Conservation (phyloP, 2,113 vertebrate genomes). For the Monopterus albus region DNA sequence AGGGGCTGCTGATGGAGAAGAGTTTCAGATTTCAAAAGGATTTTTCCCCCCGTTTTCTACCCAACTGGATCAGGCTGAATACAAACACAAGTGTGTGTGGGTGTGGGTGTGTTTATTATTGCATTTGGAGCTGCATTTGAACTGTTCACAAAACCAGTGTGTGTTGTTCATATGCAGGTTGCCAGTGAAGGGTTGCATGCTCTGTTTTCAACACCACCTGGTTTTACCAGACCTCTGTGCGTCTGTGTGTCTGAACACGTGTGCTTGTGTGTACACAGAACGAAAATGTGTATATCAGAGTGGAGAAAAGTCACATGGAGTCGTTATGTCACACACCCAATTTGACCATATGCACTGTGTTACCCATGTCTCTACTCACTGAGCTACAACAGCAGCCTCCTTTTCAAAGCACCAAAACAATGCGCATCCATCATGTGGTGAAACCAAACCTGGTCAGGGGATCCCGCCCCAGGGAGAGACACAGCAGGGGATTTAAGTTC, state of each 20-base stretch:
- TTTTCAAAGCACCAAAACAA: constrained; percentile 46
- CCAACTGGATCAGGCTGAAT: constrained; percentile 59
- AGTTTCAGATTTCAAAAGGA: constrained; percentile 74
- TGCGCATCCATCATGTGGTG: constrained; percentile 51
- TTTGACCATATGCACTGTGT: constrained; percentile 52
- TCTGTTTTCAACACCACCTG: constrained; percentile 66
- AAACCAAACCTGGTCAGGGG: constrained; percentile 53
- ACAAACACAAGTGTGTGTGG: constrained; percentile 55
- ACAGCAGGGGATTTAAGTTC: constrained; percentile 56
- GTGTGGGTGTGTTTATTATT: constrained; percentile 40
- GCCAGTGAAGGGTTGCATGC: constrained; percentile 34
- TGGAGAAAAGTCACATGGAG: constrained; percentile 53
- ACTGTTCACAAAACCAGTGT: constrained; percentile 47
- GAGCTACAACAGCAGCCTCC: constrained; percentile 29
- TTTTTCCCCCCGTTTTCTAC: constrained; percentile 21
- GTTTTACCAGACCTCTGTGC: constrained; percentile 57
- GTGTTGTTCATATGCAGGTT: constrained; percentile 49
- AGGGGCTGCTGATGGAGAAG: constrained; percentile 63
- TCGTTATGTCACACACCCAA: constrained; percentile 60
- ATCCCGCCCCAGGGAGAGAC: constrained; percentile 62
- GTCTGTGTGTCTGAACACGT: constrained; percentile 21
- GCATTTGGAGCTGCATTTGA: too few relatives aligned
- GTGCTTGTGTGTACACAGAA: constrained; percentile 28
- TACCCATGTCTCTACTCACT: constrained; percentile 31
- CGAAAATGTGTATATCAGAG: constrained; percentile 25